Evolutionary conservation across 2,797 vertebrate genomes (phyloP), one percentile per base, ranked within the genome.

Genomic region (Periparus ater): DNA sequence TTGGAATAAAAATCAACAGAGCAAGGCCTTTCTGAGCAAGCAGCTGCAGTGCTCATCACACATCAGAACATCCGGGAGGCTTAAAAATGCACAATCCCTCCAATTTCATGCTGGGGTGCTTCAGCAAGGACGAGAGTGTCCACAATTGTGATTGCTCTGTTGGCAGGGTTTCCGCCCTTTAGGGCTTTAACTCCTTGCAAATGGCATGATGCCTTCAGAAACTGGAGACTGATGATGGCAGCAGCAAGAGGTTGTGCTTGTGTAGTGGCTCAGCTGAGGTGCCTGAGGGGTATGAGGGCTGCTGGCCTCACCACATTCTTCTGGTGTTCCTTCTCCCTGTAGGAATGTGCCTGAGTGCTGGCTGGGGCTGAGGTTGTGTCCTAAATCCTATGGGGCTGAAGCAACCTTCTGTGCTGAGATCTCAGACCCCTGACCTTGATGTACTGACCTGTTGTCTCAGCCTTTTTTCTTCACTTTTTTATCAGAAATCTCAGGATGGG

Each of bases 111-210:
- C 62, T 3, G 9, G 32, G 47, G 26, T 72, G 53, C 58, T 86
- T 83, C 5, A 9, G 26, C 2, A 21, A 80, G 42, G 51, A 63
- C 38, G 78, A 26, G 44, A 32, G 4, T 38, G 26, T 30, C 58
- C 61, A 34, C 1, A 1, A 17, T 21, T 61, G 9, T 4, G 55
- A 70, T 34, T 70, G 42, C 65, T 77, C 48, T 0, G 0, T 78
- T 10, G 53, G 34, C 5, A 22, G 53, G 17, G 11, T 38, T 88
- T 73, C 58, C 83, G 26, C 13, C 21, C 58, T 53, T 51, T 51
- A 62, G 47, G 73, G 22, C 42, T 91, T 82, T 74, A 88, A 66
- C 65, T 93, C 48, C 29, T 81, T 78, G n/a, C 21, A 36, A 40
- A 68, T 38, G 2, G 4, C 36, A 5, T 7, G 21, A n/a, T 19